phyloP scores from a whole-genome alignment of 2,113 vertebrate genomes.

The Oryzias melastigma region DNA sequence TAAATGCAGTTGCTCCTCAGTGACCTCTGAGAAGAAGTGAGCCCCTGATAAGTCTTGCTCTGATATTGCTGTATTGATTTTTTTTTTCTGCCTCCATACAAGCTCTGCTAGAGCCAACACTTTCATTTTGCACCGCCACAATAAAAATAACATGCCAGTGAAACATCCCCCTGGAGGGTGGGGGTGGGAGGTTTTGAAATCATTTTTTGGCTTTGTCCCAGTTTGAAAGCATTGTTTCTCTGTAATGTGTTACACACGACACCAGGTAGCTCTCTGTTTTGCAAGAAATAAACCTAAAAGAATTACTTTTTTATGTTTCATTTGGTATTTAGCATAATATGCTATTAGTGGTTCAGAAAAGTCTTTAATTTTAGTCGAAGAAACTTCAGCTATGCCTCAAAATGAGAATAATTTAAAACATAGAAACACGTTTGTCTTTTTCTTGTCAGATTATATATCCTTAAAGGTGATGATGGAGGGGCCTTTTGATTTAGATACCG shows the following conservation, averaged over 20 bases:
- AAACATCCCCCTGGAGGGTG: constrained; percentile 65
- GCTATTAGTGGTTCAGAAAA: not conserved
- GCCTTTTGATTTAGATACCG: constrained; percentile 90
- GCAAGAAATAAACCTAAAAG: constrained; percentile 16
- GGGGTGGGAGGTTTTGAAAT: constrained; percentile 36
- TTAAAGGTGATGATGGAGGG: constrained; percentile 86
- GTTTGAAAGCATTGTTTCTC: constrained; percentile 33
- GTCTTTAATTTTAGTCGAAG: constrained; percentile 7
- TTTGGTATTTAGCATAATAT: constrained; percentile 1
- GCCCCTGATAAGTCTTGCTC: constrained; percentile 79
- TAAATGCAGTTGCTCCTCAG: constrained; percentile 75
- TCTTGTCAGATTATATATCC: constrained; percentile 92
- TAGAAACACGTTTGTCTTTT: constrained; percentile 93
- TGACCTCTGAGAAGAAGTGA: constrained; percentile 75
- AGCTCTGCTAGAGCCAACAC: constrained; percentile 62
- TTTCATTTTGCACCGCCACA: constrained; percentile 80
- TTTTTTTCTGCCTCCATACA: constrained; percentile 58
- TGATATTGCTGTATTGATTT: constrained; percentile 86
- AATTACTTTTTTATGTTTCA: constrained; percentile 4
- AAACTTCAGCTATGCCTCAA: constrained; percentile 51
- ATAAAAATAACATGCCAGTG: constrained; percentile 82
- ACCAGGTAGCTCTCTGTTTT: constrained; percentile 32
- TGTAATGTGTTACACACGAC: constrained; percentile 28
- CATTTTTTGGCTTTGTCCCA: constrained; percentile 48
- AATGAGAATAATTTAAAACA: constrained; percentile 89